Conservation (phyloP, 2,888 invertebrate genomes). For the Synergus itoensis region DNA sequence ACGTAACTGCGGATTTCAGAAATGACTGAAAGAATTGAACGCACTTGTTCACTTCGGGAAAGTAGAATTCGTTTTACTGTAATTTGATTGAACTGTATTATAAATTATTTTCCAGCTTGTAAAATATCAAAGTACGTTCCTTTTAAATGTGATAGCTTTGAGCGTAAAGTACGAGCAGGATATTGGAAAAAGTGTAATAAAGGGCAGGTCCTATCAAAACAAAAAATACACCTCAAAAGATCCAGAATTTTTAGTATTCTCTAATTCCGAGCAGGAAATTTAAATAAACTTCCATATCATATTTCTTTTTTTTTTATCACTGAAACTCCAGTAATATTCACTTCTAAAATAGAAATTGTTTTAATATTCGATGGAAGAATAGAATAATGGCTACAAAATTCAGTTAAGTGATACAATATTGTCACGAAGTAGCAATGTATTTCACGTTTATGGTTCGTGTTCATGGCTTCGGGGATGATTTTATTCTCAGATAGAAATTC, state of each 20-base stretch:
- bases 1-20: background rate
- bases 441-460: background rate
- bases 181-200: background rate
- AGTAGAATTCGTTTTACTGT: background rate
- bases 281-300: background rate
- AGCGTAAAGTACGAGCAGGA: too few relatives aligned
- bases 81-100: background rate
- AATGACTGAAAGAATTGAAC: background rate
- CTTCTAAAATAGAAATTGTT: background rate
- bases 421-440: background rate
- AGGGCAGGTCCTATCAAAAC: too few relatives aligned
- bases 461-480: background rate
- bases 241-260: background rate
- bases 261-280: background rate
- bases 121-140: background rate
- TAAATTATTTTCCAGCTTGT: background rate
- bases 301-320: background rate
- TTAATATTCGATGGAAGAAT: background rate
- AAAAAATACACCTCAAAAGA: background rate
- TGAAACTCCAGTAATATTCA: background rate
- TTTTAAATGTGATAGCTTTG: background rate
- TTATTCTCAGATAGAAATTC: background rate
- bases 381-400: background rate
- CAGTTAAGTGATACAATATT: constrained; percentile 4
- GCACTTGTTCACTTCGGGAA: background rate